These are phyloP conservation scores for Lathronympha strigana DNA, from an alignment of 2,888 invertebrate species.

Conservation along the genomic window DNA sequence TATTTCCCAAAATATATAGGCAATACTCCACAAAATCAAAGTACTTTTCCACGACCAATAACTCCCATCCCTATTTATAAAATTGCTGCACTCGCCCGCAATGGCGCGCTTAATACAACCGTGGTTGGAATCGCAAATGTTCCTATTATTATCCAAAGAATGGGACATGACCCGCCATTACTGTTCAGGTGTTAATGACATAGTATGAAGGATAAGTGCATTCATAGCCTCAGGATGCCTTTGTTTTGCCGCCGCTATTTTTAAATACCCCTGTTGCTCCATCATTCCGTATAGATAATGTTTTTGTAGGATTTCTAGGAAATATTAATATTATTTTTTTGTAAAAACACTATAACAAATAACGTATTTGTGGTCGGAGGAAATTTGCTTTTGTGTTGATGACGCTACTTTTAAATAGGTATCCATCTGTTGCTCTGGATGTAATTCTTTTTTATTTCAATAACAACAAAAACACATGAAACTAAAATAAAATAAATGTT, in stretches of 20 bases:
- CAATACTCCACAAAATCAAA: not conserved
- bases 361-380: not conserved
- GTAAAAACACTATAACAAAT: not conserved
- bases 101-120: conserved; percentile 61
- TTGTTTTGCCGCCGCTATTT: conserved; percentile 28
- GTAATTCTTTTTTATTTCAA: too few species aligned
- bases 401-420: too few species aligned
- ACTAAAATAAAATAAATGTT: too few species aligned
- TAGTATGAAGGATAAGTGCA: conserved; percentile 28
- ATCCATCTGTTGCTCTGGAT: too few species aligned
- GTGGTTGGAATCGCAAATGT: conserved; percentile 63
- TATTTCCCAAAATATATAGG: not conserved
- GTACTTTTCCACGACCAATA: not conserved
- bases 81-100: conserved; percentile 65
- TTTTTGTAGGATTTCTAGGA: too few species aligned
- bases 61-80: conserved; percentile 31
- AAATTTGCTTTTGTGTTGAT: too few species aligned
- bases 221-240: conserved; percentile 26
- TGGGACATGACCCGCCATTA: conserved; percentile 55
- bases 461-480: too few species aligned
- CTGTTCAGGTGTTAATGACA: conserved; percentile 50
- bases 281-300: not conserved
- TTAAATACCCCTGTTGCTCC: conserved; percentile 4
- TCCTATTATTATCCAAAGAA: conserved; percentile 56
- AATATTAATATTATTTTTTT: too few species aligned